Percentiles rank a stretch among this genome's conserved stretches.
These are phyloP conservation scores for Plestiodon gilberti DNA, from an alignment of 2,113 vertebrate species.

Conservation along the genomic window DNA sequence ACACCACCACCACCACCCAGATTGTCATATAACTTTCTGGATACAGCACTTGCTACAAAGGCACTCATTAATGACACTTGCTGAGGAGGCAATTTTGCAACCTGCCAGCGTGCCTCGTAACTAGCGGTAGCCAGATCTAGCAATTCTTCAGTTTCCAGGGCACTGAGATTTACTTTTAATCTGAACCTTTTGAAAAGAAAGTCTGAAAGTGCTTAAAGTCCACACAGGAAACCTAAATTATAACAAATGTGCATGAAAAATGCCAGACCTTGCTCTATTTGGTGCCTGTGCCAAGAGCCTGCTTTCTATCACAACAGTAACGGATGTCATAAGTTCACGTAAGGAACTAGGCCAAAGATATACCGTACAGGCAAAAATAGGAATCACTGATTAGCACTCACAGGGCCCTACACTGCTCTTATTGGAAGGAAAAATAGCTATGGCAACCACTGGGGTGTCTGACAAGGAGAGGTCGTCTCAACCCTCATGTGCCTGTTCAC, in stretches of 20 bases:
- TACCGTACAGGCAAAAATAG: slow-evolving; percentile 37
- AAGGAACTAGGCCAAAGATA: slow-evolving; percentile 62
- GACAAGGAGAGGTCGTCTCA: neutral
- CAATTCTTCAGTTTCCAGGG: slow-evolving; percentile 6
- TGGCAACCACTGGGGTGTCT: neutral
- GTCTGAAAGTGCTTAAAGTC: slow-evolving; percentile 46
- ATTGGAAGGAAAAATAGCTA: neutral
- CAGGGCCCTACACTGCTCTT: slow-evolving; percentile 7
- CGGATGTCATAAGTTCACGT: slow-evolving; percentile 49
- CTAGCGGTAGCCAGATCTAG: neutral
- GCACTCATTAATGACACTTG: neutral
- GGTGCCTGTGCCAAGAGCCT: slow-evolving; percentile 60
- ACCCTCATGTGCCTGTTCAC: neutral
- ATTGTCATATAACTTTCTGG: neutral
- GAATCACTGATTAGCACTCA: slow-evolving; percentile 44
- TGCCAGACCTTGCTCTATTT: slow-evolving; percentile 62
- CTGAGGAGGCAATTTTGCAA: neutral
- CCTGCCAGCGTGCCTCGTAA: slow-evolving; percentile 30
- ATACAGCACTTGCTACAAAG: neutral
- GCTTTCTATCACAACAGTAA: slow-evolving; percentile 63
- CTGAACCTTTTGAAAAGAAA: slow-evolving; percentile 19
- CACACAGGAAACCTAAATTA: slow-evolving; percentile 62
- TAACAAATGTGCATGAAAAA: slow-evolving; percentile 60
- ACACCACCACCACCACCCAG: neutral
- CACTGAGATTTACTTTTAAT: slow-evolving; percentile 27